These are phyloP conservation scores for Drosophila birchii DNA, from an alignment of 2,888 invertebrate genomes.

Conservation along the genomic window DNA sequence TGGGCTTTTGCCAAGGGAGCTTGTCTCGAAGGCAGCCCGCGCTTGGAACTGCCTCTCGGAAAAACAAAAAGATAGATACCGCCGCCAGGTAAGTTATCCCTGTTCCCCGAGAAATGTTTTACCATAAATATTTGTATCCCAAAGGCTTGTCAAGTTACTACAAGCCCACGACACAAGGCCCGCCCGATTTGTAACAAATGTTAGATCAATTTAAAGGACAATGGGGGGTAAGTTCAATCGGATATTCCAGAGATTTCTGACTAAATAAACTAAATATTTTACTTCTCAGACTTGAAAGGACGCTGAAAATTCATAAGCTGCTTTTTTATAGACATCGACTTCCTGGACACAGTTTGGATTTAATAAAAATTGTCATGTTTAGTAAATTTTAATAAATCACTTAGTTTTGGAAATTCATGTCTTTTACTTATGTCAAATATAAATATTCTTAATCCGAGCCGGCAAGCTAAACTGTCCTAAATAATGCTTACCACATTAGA, in stretches of 20 bases:
- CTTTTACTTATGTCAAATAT: background rate
- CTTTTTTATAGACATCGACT: background rate
- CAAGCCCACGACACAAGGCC: background rate
- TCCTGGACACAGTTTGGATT: background rate
- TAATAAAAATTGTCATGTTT: background rate
- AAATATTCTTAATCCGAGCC: background rate
- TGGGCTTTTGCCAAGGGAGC: background rate
- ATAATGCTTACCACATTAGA: background rate
- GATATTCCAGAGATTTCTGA: no score
- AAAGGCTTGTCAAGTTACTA: conserved; percentile 1
- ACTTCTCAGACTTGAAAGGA: background rate
- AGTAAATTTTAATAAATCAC: conserved; percentile 1
- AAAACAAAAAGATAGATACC: background rate
- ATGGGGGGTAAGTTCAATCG: background rate
- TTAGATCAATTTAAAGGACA: background rate
- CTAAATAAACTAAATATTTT: no score
- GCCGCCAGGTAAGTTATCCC: background rate
- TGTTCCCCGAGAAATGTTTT: background rate
- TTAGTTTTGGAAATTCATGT: background rate
- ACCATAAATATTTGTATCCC: background rate
- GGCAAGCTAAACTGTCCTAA: background rate
- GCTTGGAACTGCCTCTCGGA: background rate
- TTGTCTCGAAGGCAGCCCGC: background rate
- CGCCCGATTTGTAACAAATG: background rate
- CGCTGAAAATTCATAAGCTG: background rate